Base-by-base conservation (phyloP, 2,113 vertebrate genomes). In the Microcebus tavaratra region DNA sequence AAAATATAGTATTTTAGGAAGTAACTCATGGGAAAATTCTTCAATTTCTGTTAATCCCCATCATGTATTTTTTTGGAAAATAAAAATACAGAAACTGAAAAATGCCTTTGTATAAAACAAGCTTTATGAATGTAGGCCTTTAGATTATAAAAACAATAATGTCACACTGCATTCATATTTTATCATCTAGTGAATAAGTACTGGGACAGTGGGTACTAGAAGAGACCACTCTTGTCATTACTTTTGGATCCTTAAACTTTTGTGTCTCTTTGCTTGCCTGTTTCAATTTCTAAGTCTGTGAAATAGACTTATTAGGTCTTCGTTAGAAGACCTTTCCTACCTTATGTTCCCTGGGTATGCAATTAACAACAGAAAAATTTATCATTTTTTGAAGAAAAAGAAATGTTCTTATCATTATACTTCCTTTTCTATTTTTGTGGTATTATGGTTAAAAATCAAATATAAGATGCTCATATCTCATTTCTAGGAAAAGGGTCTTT, bases 381-480 rank as follows among this genome's bases (percentile, higher is more conserved):
- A 48, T 55, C 2, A 76, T 53, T 53, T 72, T 94, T 95, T 82
- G 55, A 79, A 67, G 31, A 87, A 82, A 97, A 93, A 76, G 53
- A 72, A 82, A 20, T 17, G n/a, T 0, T n/a, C 12, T 39, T 7
- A 45, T 83, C 11, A 67, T 34, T 84, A 55, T 81, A 8, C 45
- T 50, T 75, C 34, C 18, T 61, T 89, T 39, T 18, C 23, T 20
- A 31, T 63, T 67, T 87, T 88, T 93, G 39, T 90, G 13, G 8
- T 81, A 27, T 72, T 55, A 68, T 39, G 11, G 18, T 4, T 53
- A 67, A 94, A 93, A 90, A 75, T 53, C 20, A 90, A 75, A 27
- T 42, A 29, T 72, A 70, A 75, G 39, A 70, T 29, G 5, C 31
- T 57, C n/a, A 1, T 31, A 34, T 86, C 27, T 65, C 31, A 29